A percentile compares a stretch with the other conserved stretches of the same genome.
These are phyloP conservation scores for Pachliopta kotzebuea DNA, from an alignment of 2,888 invertebrate genomes.

Conservation along the genomic window DNA sequence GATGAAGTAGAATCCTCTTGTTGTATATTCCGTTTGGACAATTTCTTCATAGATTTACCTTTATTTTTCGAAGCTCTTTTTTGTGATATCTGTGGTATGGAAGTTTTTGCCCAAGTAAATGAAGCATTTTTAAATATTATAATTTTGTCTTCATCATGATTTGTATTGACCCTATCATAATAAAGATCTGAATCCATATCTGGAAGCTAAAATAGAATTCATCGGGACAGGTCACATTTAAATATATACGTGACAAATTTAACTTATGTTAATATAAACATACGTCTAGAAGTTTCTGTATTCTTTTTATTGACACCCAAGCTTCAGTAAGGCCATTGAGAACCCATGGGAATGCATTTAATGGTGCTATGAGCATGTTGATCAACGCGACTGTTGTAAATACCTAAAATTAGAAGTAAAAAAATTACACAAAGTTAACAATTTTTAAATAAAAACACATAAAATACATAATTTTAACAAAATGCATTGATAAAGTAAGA, in stretches of 20 bases:
- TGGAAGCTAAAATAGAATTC: slow-evolving; percentile 70
- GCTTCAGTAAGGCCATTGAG: slow-evolving; percentile 97
- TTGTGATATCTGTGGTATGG: slow-evolving; percentile 44
- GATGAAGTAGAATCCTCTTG: slow-evolving; percentile 58
- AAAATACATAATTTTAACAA: too few relatives aligned
- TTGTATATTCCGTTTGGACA: slow-evolving; percentile 51
- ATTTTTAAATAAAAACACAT: too few relatives aligned
- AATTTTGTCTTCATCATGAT: slow-evolving; percentile 76
- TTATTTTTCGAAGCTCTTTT: slow-evolving; percentile 66
- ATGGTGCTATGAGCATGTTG: slow-evolving; percentile 96
- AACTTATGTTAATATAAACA: slow-evolving; percentile 43
- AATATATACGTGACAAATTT: background rate
- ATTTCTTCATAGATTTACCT: slow-evolving; percentile 69
- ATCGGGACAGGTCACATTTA: background rate
- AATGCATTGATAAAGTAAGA: too few relatives aligned
- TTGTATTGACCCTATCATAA: slow-evolving; percentile 78
- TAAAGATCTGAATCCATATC: slow-evolving; percentile 83
- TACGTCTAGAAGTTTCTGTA: slow-evolving; percentile 90
- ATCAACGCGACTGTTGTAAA: slow-evolving; percentile 97
- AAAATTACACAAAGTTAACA: too few relatives aligned
- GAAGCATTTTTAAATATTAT: slow-evolving; percentile 81
- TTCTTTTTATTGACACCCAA: slow-evolving; percentile 94
- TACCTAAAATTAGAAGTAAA: slow-evolving; percentile 56
- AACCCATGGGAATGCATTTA: slow-evolving; percentile 99
- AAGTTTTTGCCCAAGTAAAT: slow-evolving; percentile 80